A percentile compares a stretch with the other conserved stretches of the same genome.
These are phyloP conservation scores for Synergus itoensis DNA, from an alignment of 2,888 invertebrate species.

Conservation along the genomic window DNA sequence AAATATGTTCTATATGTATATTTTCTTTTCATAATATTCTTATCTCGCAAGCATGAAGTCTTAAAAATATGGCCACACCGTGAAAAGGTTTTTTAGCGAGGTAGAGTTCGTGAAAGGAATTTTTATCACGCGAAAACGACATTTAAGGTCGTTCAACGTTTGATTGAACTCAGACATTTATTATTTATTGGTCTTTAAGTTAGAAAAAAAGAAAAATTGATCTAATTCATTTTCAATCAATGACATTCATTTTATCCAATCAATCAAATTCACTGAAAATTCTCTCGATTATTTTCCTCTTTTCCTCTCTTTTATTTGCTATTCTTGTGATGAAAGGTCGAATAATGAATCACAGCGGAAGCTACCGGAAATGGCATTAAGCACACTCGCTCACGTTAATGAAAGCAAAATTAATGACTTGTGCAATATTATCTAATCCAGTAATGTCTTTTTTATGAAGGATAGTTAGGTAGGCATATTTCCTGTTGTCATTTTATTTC, in stretches of 20 bases:
- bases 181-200: not conserved
- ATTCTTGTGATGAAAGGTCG: not conserved
- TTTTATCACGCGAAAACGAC: slow-evolving; percentile 3
- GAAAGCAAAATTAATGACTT: not conserved
- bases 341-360: not conserved
- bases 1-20: not conserved
- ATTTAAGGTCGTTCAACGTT: not conserved
- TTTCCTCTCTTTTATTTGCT: not conserved
- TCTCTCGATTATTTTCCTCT: not conserved
- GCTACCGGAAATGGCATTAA: not conserved
- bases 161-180: not conserved
- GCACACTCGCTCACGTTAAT: not conserved
- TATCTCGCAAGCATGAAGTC: not conserved
- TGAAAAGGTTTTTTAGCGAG: not conserved
- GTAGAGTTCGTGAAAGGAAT: not conserved
- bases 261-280: not conserved
- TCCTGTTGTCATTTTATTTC: not conserved
- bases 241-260: not conserved
- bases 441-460: not conserved
- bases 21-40: not conserved
- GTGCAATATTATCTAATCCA: not conserved
- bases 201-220: not conserved
- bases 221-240: not conserved
- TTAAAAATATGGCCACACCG: not conserved
- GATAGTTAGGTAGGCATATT: not conserved